These are phyloP conservation scores for Drosophila limbata DNA, from an alignment of 2,888 invertebrate species.

Conservation along the genomic window DNA sequence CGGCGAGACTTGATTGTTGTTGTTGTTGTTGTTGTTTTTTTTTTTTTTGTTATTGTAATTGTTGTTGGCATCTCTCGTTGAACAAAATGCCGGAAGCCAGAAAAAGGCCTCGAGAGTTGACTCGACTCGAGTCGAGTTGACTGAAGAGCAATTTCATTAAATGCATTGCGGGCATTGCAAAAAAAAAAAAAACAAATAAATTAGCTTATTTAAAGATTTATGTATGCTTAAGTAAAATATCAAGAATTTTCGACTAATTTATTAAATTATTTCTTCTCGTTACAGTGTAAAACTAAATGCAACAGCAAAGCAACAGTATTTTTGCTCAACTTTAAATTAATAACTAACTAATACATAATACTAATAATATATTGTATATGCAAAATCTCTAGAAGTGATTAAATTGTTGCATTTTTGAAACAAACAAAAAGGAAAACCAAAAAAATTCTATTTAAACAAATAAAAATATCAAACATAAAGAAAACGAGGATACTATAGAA, in stretches of 20 bases:
- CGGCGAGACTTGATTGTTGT: conserved; percentile 24
- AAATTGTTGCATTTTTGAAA: conserved; percentile 71
- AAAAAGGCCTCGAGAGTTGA: conserved; percentile 50
- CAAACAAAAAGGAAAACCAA: conserved; percentile 33
- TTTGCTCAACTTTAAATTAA: conserved; percentile 72
- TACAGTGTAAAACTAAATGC: conserved; percentile 64
- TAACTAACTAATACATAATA: conserved; percentile 41
- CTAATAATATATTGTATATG: conserved; percentile 39
- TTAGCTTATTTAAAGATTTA: conserved; percentile 64
- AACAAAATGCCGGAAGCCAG: conserved; percentile 57
- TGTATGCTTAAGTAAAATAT: conserved; percentile 27
- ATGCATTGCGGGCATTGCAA: conserved; percentile 64
- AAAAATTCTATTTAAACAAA: conserved; percentile 2
- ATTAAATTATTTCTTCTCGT: conserved; percentile 24
- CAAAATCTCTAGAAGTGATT: conserved; percentile 67
- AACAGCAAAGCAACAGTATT: conserved; percentile 78
- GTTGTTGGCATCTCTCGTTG: conserved; percentile 23
- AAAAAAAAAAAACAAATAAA: conserved; percentile 45
- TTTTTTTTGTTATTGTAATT: conserved; percentile 14
- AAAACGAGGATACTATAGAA: conserved; percentile 36
- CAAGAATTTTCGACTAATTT: conserved; percentile 24
- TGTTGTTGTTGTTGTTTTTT: conserved; percentile 15
- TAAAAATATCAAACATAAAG: too few relatives aligned
- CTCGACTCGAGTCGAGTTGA: conserved; percentile 27
- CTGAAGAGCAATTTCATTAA: conserved; percentile 67